Percentiles rank a stretch among this genome's conserved stretches.
phyloP scores from a whole-genome alignment of 1,140 invertebrate genomes.

The Zelostemma sp. region DNA sequence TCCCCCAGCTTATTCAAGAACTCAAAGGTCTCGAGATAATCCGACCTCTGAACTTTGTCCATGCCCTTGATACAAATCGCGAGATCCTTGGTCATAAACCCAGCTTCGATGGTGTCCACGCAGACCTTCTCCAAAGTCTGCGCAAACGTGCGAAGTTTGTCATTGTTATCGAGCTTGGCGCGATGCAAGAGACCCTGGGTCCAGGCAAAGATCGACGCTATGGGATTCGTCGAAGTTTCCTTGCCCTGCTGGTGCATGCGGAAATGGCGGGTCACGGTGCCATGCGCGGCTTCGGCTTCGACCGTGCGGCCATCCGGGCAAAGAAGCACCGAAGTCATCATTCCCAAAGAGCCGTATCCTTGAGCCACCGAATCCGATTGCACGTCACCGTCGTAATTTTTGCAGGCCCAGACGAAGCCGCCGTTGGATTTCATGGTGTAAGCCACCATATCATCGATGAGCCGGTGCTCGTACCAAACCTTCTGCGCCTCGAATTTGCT shows the following conservation, averaged over 20 bases:
- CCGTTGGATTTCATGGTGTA: constrained; percentile 98
- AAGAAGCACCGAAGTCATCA: constrained; percentile 96
- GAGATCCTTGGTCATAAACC: constrained; percentile 98
- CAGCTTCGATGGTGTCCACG: constrained; percentile 93
- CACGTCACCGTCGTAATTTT: constrained; percentile 99
- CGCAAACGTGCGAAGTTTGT: constrained; percentile 81
- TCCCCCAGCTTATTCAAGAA: constrained; percentile 97
- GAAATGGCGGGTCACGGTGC: constrained; percentile 96
- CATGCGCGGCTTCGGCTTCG: constrained; percentile 97
- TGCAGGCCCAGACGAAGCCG: constrained; percentile 99
- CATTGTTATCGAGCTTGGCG: constrained; percentile 93
- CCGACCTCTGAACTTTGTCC: constrained; percentile 82
- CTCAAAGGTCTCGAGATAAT: constrained; percentile 98
- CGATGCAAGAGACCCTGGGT: constrained; percentile 91
- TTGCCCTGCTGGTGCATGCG: constrained; percentile 94
- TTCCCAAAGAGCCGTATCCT: constrained; percentile 91
- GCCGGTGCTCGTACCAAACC: constrained; percentile 93
- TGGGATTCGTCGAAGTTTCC: constrained; percentile 98
- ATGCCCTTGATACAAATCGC: constrained; percentile 98
- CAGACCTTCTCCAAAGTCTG: constrained; percentile 90
- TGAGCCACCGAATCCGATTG: constrained; percentile 98
- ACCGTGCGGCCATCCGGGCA: constrained; percentile 98
- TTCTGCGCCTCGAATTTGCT: constrained; percentile 84
- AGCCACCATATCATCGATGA: constrained; percentile 99
- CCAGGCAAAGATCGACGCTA: constrained; percentile 99